Evolutionary conservation across 2,797 vertebrate genomes (phyloP), one percentile per base, ranked within the genome.

Genomic region (Hippopotamyrus pictus): DNA sequence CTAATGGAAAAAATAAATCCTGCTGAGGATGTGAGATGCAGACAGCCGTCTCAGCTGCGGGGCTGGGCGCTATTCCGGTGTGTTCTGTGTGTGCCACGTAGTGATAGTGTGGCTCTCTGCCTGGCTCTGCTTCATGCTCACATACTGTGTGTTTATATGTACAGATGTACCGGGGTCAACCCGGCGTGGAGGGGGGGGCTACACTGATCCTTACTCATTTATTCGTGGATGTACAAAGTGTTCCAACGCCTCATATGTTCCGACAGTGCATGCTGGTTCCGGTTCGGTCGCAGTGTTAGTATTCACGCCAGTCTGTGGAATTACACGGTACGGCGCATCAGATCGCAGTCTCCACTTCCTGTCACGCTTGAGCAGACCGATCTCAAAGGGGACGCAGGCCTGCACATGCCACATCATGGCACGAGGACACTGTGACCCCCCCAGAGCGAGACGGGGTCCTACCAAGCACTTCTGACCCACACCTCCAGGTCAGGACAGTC

Each of bases 241-340:
- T 93, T 65, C 94, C 95, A 93, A 94, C 94, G 94, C 93, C 94
- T 94, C 94, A 93, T 90, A 88, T 90, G 92, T 94, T 93, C 92
- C 91, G 93, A 95, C 95, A 95, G 95, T 95, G 95, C 95, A 96
- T 95, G 95, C 92, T 93, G 95, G 94, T 94, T 95, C 92, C 93
- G 95, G 94, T 94, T 92, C 93, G 93, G 92, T 90, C 93, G 94
- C 95, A 91, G 91, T 91, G 93, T 95, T 95, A 95, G 95, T 94
- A 93, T 95, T 94, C 53, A 93, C 92, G 91, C 92, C 93, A 93
- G 92, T 89, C 90, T 93, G 92, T 93, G 76, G 88, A 92, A 88
- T 91, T 90, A 85, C 91, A 91, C 92, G 93, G 91, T 92, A 91
- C 94, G 93, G 22, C 93, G 48, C 19, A 25, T 48, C 50, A 50